Percentiles rank a stretch among this genome's conserved stretches.
Conservation (phyloP, 1,140 invertebrate genomes). For the Rhopalosiphum padi region DNA sequence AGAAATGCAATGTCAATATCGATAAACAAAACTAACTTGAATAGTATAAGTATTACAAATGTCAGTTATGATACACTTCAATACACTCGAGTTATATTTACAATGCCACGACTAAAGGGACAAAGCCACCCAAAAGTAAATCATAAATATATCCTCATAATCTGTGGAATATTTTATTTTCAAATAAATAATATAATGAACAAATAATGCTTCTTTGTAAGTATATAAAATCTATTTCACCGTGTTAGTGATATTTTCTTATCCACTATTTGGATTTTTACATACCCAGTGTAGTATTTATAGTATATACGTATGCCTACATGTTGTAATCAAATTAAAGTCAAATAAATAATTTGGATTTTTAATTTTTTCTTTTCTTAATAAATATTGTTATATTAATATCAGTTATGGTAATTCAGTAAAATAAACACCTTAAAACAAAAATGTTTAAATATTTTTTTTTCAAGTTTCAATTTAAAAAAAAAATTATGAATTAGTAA, state of each 20-base stretch:
- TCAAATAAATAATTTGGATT: not conserved
- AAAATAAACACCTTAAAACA: not conserved
- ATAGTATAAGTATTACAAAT: not conserved
- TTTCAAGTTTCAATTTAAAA: too few relatives aligned
- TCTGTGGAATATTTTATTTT: not conserved
- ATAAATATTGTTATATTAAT: not conserved
- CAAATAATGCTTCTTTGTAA: not conserved
- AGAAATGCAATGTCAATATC: not conserved
- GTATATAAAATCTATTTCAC: not conserved
- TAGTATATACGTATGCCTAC: not conserved
- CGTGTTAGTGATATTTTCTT: not conserved
- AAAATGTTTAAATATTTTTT: too few relatives aligned
- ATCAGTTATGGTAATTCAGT: not conserved
- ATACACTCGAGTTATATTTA: slow-evolving; percentile 1
- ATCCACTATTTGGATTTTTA: not conserved
- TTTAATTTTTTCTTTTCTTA: not conserved
- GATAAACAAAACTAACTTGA: not conserved
- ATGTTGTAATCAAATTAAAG: not conserved
- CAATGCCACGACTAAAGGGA: not conserved
- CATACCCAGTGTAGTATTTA: not conserved
- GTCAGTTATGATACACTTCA: not conserved
- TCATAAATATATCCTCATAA: not conserved
- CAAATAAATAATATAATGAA: not conserved
- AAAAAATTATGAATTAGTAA: not conserved
- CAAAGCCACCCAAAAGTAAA: not conserved